These are phyloP conservation scores for Wasmannia auropunctata DNA, from an alignment of 1,140 invertebrate species.

Conservation along the genomic window DNA sequence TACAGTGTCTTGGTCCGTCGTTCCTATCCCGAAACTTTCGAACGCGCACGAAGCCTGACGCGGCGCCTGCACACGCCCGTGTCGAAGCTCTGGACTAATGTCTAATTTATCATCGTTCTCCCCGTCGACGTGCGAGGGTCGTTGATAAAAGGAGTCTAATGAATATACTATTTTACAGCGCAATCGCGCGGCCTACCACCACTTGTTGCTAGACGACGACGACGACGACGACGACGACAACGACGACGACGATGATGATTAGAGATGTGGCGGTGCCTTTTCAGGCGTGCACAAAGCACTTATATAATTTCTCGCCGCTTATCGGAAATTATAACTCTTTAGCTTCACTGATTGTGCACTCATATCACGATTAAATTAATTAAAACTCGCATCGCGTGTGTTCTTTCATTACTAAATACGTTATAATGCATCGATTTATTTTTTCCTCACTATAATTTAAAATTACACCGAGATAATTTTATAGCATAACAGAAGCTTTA, in stretches of 20 bases:
- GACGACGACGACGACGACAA: neutral
- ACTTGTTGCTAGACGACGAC: conserved; percentile 68
- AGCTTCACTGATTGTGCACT: neutral
- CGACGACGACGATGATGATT: conserved; percentile 15
- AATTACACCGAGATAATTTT: neutral
- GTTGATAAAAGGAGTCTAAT: conserved; percentile 58
- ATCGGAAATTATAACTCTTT: conserved; percentile 20
- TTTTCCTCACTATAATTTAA: neutral
- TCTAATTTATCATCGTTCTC: conserved; percentile 63
- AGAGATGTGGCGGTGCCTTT: conserved; percentile 35
- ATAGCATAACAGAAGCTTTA: neutral
- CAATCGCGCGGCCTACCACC: conserved; percentile 47
- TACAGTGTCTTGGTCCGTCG: conserved; percentile 29
- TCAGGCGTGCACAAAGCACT: conserved; percentile 41
- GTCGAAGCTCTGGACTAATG: conserved; percentile 25
- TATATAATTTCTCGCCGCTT: conserved; percentile 48
- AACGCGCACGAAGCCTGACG: neutral
- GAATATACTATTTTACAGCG: conserved; percentile 52
- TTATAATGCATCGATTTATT: neutral
- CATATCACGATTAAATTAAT: conserved; percentile 1
- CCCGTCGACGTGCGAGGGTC: neutral
- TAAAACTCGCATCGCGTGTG: neutral
- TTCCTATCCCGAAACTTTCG: conserved; percentile 61
- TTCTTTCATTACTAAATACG: neutral
- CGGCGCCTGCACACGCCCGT: conserved; percentile 1